Percentiles rank a stretch among this genome's conserved stretches.
Conservation (phyloP, 2,113 vertebrate genomes). For the Puma concolor region DNA sequence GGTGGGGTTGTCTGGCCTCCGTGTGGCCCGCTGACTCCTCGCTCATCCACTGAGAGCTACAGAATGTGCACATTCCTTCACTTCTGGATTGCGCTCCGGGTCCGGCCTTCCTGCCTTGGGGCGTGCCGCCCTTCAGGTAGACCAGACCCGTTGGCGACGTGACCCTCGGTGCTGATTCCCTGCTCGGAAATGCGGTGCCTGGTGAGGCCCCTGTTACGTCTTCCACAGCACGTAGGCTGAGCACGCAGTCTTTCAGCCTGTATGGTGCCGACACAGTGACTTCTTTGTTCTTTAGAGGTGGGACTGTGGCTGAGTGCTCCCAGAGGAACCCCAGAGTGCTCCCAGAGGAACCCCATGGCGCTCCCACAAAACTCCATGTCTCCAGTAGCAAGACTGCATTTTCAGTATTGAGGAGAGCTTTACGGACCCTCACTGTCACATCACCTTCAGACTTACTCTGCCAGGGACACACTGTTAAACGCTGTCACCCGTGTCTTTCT, state of each 20-base stretch:
- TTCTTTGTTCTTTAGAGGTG: not conserved
- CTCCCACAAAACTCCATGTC: not conserved
- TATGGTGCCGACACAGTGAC: not conserved
- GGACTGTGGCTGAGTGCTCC: not conserved
- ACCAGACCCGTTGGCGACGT: not conserved
- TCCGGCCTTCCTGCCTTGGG: not conserved
- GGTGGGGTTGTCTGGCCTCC: not conserved
- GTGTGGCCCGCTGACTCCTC: not conserved
- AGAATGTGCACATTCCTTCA: not conserved
- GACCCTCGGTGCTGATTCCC: fast-evolving
- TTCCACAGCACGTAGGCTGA: not conserved
- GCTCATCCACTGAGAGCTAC: not conserved
- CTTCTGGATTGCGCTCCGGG: not conserved
- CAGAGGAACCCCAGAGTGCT: not conserved
- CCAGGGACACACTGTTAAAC: not conserved
- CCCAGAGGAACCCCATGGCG: not conserved
- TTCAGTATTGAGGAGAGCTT: not conserved
- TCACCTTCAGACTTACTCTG: not conserved
- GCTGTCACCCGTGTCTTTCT: not conserved
- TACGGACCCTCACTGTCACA: not conserved
- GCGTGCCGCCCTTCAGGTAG: not conserved
- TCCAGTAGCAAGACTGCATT: not conserved
- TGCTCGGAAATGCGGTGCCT: not conserved
- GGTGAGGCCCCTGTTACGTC: not conserved
- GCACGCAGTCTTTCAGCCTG: not conserved